phyloP scores from a whole-genome alignment of 2,888 invertebrate species.

The Drosophila picticornis region DNA sequence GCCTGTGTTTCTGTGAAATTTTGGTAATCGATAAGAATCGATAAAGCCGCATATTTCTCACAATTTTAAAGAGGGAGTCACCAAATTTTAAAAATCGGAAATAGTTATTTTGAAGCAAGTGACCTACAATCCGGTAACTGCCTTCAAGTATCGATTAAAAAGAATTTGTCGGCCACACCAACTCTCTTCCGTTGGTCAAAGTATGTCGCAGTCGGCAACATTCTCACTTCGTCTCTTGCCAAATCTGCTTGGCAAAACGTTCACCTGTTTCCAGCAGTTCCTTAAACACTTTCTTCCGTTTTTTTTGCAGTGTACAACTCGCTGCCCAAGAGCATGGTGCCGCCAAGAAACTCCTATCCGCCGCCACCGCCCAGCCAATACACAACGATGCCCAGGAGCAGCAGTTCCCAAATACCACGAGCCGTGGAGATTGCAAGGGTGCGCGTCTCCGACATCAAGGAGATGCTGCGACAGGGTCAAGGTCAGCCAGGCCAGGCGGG shows the following conservation, averaged over 20 bases:
- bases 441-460: slow-evolving; percentile 84
- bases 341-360: slow-evolving; percentile 88
- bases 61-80: not conserved
- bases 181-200: not conserved
- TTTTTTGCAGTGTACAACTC: slow-evolving; percentile 78
- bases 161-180: not conserved
- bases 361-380: slow-evolving; percentile 84
- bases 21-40: not conserved
- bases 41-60: not conserved
- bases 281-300: no score
- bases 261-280: not conserved
- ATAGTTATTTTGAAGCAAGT: no score
- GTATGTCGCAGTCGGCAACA: slow-evolving; percentile 8
- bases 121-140: no score
- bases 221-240: not conserved
- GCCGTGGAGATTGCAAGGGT: slow-evolving; percentile 85
- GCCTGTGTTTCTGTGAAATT: rapidly evolving
- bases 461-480: slow-evolving; percentile 83
- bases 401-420: slow-evolving; percentile 87
- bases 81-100: not conserved
- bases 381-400: slow-evolving; percentile 88
- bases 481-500: not conserved
- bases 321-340: slow-evolving; percentile 85
- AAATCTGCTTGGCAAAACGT: not conserved
- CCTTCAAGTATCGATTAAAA: no score